Percentiles rank a stretch among this genome's conserved stretches.
phyloP scores from a whole-genome alignment of 2,113 vertebrate genomes.

The Odontesthes bonariensis region DNA sequence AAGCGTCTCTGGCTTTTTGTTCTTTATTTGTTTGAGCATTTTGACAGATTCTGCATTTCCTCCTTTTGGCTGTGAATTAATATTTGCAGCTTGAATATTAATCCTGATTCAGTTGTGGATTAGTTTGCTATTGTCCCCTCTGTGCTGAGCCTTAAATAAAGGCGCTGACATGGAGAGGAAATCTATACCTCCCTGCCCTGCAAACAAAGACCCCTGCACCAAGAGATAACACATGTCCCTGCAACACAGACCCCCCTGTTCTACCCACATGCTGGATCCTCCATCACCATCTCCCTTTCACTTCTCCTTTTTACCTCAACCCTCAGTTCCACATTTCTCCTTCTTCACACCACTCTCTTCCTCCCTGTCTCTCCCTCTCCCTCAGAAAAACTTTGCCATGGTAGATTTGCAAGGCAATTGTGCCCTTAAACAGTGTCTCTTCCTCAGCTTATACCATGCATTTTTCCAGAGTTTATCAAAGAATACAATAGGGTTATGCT shows the following conservation, averaged over 20 bases:
- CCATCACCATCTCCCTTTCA: conserved; percentile 57
- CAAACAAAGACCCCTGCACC: conserved; percentile 82
- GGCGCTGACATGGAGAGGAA: conserved; percentile 81
- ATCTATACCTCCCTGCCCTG: conserved; percentile 80
- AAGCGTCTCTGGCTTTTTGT: conserved; percentile 70
- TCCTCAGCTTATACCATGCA: conserved; percentile 79
- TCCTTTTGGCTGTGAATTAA: conserved; percentile 82
- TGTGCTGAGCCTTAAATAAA: conserved; percentile 81
- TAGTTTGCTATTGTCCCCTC: conserved; percentile 84
- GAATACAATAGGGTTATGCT: conserved; percentile 85
- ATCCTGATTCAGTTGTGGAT: conserved; percentile 84
- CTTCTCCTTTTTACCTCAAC: conserved; percentile 42
- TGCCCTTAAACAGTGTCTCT: conserved; percentile 82
- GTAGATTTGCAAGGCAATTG: conserved; percentile 85
- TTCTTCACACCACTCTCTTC: conserved; percentile 42
- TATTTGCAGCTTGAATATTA: conserved; percentile 85
- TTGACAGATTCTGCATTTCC: conserved; percentile 83
- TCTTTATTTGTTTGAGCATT: conserved; percentile 80
- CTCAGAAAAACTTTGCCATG: conserved; percentile 80
- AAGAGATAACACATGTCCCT: conserved; percentile 82
- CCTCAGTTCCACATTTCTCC: conserved; percentile 47
- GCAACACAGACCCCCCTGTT: conserved; percentile 69
- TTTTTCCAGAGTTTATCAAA: conserved; percentile 87
- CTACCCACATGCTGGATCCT: conserved; percentile 64
- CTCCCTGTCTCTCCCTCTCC: conserved; percentile 28